Evolutionary conservation across 2,797 vertebrate species (phyloP).

Genomic region (Galago senegalensis): DNA sequence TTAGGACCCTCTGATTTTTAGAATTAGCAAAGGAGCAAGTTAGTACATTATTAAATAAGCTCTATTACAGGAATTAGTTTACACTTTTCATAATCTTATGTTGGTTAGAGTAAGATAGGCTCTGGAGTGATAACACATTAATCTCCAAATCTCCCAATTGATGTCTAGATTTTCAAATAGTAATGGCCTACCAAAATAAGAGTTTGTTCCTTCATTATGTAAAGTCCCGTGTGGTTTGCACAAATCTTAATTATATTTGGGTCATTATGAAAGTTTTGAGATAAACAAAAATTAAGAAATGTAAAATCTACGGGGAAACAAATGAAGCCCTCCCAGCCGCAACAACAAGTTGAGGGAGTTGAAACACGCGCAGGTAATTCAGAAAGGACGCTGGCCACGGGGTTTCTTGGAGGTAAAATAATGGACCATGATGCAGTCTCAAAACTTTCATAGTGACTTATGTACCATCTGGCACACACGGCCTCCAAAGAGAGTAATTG

Average conservation of each 20-base stretch:
- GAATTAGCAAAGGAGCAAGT: not conserved
- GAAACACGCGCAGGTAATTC: too few relatives aligned
- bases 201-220: constrained; percentile 25
- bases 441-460: too few relatives aligned
- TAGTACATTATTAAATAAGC: not conserved
- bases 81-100: not conserved
- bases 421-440: too few relatives aligned
- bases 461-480: not conserved
- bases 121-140: not conserved
- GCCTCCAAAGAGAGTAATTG: not conserved
- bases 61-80: not conserved
- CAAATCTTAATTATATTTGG: not conserved
- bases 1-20: not conserved
- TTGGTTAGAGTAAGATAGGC: not conserved
- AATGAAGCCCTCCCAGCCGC: too few relatives aligned
- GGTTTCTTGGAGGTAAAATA: too few relatives aligned
- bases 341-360: too few relatives aligned
- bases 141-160: not conserved
- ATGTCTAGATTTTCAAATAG: not conserved
- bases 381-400: too few relatives aligned
- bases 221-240: not conserved
- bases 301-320: too few relatives aligned
- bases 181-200: not conserved
- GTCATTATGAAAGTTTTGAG: too few relatives aligned
- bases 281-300: too few relatives aligned